Evolutionary conservation across 2,113 vertebrate genomes (phyloP).

Genomic region (Nothobranchius kuhntae): DNA sequence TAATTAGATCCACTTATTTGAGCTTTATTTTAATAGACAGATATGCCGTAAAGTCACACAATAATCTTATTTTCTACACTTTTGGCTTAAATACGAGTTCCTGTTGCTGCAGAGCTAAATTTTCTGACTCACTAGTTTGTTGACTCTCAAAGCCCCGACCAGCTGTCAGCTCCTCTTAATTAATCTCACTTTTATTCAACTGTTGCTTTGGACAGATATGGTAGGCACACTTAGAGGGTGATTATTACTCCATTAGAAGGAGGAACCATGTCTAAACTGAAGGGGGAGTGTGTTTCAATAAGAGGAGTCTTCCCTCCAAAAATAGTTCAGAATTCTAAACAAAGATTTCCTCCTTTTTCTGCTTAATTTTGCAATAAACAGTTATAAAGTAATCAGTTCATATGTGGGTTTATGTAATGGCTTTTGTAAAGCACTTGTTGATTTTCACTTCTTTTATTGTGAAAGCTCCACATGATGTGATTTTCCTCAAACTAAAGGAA

Average conservation of each 20-base stretch:
- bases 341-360: not conserved
- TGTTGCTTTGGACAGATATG: conserved; percentile 14
- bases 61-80: not conserved
- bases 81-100: not conserved
- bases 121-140: conserved; percentile 16
- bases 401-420: not conserved
- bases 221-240: not conserved
- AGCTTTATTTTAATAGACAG: conserved; percentile 1
- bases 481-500: not conserved
- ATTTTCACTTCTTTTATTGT: not conserved
- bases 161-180: conserved; percentile 38
- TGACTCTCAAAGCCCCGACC: conserved; percentile 33
- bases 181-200: conserved; percentile 32
- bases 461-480: not conserved
- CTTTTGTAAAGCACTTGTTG: too few species aligned
- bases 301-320: too few species aligned
- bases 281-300: not conserved
- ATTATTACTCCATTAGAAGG: conserved; percentile 11
- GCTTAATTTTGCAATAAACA: not conserved
- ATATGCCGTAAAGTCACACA: not conserved
- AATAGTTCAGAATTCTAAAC: too few species aligned
- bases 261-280: conserved; percentile 14
- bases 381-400: not conserved
- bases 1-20: too few species aligned
- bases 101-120: conserved; percentile 9